Conservation (phyloP, 2,888 invertebrate species). For the Brachycybe producta region DNA sequence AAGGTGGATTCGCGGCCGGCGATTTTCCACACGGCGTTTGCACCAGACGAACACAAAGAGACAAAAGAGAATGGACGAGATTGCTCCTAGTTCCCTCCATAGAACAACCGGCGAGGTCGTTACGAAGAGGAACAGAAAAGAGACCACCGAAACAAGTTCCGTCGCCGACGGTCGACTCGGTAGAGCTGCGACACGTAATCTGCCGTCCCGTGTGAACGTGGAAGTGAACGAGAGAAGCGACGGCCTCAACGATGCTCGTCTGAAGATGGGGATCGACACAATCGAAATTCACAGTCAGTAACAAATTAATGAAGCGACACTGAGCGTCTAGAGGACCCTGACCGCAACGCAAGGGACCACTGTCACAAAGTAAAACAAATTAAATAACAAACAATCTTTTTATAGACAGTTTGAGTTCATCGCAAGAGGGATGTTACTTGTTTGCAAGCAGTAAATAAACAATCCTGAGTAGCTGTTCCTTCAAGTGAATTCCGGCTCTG, state of each 20-base stretch:
- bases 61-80: constrained; percentile 43
- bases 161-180: constrained; percentile 35
- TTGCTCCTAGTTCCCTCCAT: constrained; percentile 8
- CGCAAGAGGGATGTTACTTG: constrained; percentile 31
- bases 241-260: constrained; percentile 58
- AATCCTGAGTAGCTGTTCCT: constrained; percentile 53
- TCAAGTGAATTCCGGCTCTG: constrained; percentile 41
- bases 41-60: constrained; percentile 49
- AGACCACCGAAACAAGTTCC: constrained; percentile 56
- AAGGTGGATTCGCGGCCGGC: constrained; percentile 2
- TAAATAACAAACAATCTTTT: not conserved
- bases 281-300: constrained; percentile 50
- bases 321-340: constrained; percentile 56
- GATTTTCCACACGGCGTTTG: constrained; percentile 43
- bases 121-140: constrained; percentile 49
- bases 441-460: constrained; percentile 58
- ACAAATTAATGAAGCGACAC: constrained; percentile 52
- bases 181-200: constrained; percentile 32
- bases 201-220: constrained; percentile 29
- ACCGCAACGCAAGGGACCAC: constrained; percentile 35
- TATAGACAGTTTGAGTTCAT: not conserved
- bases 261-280: constrained; percentile 56
- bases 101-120: not conserved
- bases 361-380: constrained; percentile 28
- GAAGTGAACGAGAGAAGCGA: constrained; percentile 37